Base-by-base conservation (phyloP, 2,797 vertebrate genomes). In the Anguilla anguilla region DNA sequence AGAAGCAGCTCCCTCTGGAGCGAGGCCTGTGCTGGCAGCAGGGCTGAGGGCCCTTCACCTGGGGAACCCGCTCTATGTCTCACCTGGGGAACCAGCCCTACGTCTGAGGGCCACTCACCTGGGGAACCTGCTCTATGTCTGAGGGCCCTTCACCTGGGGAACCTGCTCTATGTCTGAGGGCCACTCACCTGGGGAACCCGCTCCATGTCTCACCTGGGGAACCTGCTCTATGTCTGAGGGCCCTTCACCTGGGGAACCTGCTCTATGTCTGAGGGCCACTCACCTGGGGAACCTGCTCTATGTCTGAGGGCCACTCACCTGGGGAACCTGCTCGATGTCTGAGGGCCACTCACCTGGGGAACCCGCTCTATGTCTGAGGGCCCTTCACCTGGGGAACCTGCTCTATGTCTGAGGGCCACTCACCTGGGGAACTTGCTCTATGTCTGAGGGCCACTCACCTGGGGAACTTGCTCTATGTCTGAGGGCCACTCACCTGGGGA, bases 151-250 rank as follows among this genome's bases (percentile, higher is more conserved):
- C 92, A 99, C 98, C 98, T 99, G 98, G 88, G 97, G 96, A 94
- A 99, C 97, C 95, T 99, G 98, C 91, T 99, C 99, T 88, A 99
- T 99, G 93, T 99, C n/a, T n/a, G n/a, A n/a, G n/a, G n/a, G n/a
- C n/a, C n/a, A n/a, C 99, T 92, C 99, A n/a, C n/a, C 67, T 31
- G 28, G 2, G n/a, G 67, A 1, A n/a, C n/a, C n/a, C n/a, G n/a
- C n/a, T n/a, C 7, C 1, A 9, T n/a, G n/a, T n/a, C 91, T 97
- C 92, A 99, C 98, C 98, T 99, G 98, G 88, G 97, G 96, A 94
- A 99, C 97, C 95, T 99, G 98, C 91, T 99, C 99, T 88, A 99
- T 99, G 93, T 99, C 99, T 92, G 28, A 11, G n/a, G 67, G 9
- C 7, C 1, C 9, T 91, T 97, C 92, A 99, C 98, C 98, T 99